Conservation (phyloP, 2,113 vertebrate genomes). For the Thermophis baileyi region DNA sequence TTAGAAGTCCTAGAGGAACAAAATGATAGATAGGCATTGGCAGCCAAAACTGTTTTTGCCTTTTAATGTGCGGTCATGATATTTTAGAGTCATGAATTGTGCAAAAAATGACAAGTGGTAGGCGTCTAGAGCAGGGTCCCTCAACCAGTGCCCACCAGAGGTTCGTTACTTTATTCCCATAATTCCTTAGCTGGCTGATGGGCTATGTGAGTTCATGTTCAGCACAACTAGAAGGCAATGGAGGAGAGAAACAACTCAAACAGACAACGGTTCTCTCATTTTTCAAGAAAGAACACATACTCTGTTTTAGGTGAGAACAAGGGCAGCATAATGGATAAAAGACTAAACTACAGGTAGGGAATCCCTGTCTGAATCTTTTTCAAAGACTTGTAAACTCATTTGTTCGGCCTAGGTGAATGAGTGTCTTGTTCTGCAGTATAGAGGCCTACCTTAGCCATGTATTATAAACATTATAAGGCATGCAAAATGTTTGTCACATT, state of each 20-base stretch:
- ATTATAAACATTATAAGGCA: neutral
- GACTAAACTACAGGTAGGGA: neutral
- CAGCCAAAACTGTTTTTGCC: conserved; percentile 57
- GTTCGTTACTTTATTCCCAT: neutral
- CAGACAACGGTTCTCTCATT: neutral
- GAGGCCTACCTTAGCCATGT: neutral
- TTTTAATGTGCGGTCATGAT: conserved; percentile 48
- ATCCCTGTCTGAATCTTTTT: neutral
- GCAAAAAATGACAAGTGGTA: conserved; percentile 21
- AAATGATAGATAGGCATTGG: conserved; percentile 72
- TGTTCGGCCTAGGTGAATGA: neutral
- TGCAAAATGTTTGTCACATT: neutral
- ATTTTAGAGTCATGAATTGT: conserved; percentile 44
- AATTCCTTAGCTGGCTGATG: neutral
- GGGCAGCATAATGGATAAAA: neutral
- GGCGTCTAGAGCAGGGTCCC: neutral
- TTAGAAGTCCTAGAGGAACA: conserved; percentile 64
- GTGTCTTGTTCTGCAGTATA: neutral
- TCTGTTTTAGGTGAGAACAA: neutral
- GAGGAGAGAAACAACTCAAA: neutral
- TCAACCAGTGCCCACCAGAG: neutral
- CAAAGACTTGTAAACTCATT: neutral
- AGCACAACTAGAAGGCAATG: neutral
- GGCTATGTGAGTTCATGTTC: neutral
- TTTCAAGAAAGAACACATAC: neutral